phyloP scores from a whole-genome alignment of 2,797 vertebrate species.

The Glyptemys insculpta region DNA sequence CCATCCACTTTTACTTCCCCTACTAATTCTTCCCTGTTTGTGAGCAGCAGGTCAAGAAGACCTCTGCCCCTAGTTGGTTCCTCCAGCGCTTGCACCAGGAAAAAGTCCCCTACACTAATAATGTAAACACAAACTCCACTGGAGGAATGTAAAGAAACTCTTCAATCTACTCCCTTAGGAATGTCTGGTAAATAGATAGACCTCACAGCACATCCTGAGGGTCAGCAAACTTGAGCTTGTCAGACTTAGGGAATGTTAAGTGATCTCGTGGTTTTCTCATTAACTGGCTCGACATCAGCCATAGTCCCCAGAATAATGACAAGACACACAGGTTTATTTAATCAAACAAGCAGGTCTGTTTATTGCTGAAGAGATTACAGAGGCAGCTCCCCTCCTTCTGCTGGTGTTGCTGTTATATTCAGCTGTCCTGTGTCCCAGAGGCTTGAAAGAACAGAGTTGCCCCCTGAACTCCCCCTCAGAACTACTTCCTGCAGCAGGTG shows the following conservation, averaged over 20 bases:
- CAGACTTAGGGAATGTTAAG: background rate
- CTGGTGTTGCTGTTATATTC: background rate
- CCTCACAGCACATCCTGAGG: background rate
- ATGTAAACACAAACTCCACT: rapidly evolving
- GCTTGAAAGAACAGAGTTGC: background rate
- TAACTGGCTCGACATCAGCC: background rate
- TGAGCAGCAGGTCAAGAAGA: too few species aligned
- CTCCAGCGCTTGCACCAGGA: too few species aligned
- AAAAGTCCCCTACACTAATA: too few species aligned
- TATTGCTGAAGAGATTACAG: background rate
- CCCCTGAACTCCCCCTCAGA: rapidly evolving
- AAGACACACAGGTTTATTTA: background rate
- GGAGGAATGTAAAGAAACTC: background rate
- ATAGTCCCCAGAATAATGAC: background rate
- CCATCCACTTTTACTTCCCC: too few species aligned
- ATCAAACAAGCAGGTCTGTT: background rate
- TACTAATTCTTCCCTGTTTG: too few species aligned
- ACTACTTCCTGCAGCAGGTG: background rate
- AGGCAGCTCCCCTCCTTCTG: background rate
- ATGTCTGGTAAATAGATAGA: background rate
- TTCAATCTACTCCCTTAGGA: background rate
- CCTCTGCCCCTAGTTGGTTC: too few species aligned
- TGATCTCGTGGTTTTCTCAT: rapidly evolving
- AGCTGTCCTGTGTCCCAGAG: background rate
- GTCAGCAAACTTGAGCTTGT: background rate